Base-by-base conservation (phyloP, 2,888 invertebrate species). In the Sceliomorpha sp. region DNA sequence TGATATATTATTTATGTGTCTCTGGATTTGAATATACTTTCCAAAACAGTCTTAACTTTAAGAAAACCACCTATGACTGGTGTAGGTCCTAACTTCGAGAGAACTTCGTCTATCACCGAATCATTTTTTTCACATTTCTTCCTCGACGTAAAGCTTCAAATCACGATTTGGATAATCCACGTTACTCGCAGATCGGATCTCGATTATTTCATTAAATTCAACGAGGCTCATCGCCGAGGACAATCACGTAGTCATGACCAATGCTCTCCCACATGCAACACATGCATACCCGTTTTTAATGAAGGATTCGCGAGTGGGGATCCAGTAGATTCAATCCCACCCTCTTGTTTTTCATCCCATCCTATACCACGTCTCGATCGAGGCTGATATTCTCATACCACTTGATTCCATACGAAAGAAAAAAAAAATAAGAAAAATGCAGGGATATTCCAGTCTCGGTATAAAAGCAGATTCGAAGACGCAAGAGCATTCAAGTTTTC, bases 161-260 rank as follows among this genome's bases (percentile, higher is more conserved):
- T 15, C n/a, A 10, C 13, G 26, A 15, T 31, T 12, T 15, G 10
- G 15, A 7, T 37, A 24, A 17, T 20, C 27, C 34, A 3, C 12
- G 17, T 29, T 51, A 60, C 50, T 58, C 59, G 39, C 12, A 62
- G 71, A 77, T 78, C 60, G 72, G 70, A 74, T 70, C 73, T 60
- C 78, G 75, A 83, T 84, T 83, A 83, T 82, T 85, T 79, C 76
- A 77, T 79, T 74, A 76, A 77, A 82, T 81, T 75, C 71, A 77
- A 66, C 50, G 24, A 36, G 31, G 44, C 36, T 31, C 50, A 77
- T 78, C 68, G 29, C 26, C 60, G 7, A 81, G 73, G 77, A 51
- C 58, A 63, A 77, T 85, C 85, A 85, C 85, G 85, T 85, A 76
- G 53, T 64, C 48, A 66, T 80, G 77, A 77, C 76, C 75, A 27